These are phyloP conservation scores for Drosophila fuyamai DNA, from an alignment of 1,140 invertebrate species.

Conservation along the genomic window DNA sequence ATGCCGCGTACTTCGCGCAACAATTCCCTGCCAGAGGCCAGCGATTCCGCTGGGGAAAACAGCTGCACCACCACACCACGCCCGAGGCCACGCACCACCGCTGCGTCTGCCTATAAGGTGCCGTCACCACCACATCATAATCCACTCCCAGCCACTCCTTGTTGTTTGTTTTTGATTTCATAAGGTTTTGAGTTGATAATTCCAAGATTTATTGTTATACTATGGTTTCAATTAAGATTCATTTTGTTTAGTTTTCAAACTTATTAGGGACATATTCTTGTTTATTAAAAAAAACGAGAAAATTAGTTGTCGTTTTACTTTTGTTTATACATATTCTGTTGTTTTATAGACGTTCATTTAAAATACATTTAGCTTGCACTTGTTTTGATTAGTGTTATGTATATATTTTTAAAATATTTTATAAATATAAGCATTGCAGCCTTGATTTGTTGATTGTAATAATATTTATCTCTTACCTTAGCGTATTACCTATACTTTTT, in stretches of 20 bases:
- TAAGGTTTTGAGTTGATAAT: neutral
- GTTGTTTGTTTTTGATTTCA: constrained; percentile 6
- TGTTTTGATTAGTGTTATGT: neutral
- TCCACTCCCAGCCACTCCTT: neutral
- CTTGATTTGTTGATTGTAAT: too few species aligned
- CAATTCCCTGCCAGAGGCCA: constrained; percentile 87
- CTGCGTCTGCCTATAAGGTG: constrained; percentile 85
- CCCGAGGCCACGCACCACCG: constrained; percentile 90
- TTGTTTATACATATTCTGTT: too few species aligned
- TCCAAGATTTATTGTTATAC: neutral
- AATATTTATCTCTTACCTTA: too few species aligned
- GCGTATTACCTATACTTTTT: too few species aligned
- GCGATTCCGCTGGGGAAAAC: constrained; percentile 47
- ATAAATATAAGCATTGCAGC: neutral
- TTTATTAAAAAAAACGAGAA: too few species aligned
- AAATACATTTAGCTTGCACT: too few species aligned
- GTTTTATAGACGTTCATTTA: too few species aligned
- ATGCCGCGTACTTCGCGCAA: constrained; percentile 89
- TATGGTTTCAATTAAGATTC: neutral
- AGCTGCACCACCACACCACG: constrained; percentile 85
- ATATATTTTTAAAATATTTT: too few species aligned
- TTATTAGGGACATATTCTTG: too few species aligned
- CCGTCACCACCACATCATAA: constrained; percentile 2
- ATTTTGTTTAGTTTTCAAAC: neutral
- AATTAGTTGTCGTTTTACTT: too few species aligned